Evolutionary conservation across 2,797 vertebrate species (phyloP).

Genomic region (Columba guinea): DNA sequence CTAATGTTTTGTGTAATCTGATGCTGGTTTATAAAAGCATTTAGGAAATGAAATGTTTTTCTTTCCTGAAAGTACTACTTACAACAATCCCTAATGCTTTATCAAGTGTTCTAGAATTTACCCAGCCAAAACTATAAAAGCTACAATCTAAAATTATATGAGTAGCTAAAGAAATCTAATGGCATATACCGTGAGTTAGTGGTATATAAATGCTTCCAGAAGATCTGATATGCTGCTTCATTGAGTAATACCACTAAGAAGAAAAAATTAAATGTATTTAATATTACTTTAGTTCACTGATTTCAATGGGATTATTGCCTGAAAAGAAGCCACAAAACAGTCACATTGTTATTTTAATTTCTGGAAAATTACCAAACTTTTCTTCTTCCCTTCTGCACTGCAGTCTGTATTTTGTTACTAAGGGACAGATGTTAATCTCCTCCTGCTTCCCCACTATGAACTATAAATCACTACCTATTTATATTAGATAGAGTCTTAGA

Average conservation of each 20-base stretch:
- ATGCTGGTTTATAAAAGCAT: not conserved
- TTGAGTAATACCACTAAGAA: not conserved
- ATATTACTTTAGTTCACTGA: not conserved
- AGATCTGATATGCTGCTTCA: not conserved
- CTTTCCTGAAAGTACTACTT: not conserved
- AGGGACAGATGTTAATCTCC: not conserved
- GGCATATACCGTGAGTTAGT: not conserved
- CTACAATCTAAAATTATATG: not conserved
- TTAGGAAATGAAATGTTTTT: not conserved
- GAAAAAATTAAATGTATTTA: not conserved
- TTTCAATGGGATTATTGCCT: not conserved
- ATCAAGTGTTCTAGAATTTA: not conserved
- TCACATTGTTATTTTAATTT: not conserved
- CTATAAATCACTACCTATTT: slow-evolving; percentile 29
- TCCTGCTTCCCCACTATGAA: not conserved
- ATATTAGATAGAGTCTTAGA: not conserved
- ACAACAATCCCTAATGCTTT: not conserved
- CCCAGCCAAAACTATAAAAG: not conserved
- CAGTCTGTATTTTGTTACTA: not conserved
- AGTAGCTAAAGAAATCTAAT: not conserved
- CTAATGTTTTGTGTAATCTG: not conserved
- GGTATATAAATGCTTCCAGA: not conserved
- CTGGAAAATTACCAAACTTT: not conserved
- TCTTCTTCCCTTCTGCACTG: not conserved
- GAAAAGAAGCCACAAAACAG: not conserved